Evolutionary conservation across 1,140 invertebrate species (phyloP).

Genomic region (Muscidifurax raptorellus): DNA sequence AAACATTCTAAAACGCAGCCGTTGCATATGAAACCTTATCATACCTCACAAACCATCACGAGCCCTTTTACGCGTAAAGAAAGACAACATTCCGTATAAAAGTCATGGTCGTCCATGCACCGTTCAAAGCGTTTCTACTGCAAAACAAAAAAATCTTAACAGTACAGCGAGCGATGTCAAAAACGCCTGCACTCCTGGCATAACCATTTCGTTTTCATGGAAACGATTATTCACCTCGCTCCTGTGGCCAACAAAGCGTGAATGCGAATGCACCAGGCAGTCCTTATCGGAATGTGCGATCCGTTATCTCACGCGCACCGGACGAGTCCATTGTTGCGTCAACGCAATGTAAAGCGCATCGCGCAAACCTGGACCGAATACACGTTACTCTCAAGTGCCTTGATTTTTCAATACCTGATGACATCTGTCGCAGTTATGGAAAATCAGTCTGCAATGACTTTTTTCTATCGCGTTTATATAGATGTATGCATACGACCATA

Average conservation of each 20-base stretch:
- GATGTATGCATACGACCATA: too few relatives aligned
- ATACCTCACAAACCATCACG: too few relatives aligned
- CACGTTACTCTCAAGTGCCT: not conserved
- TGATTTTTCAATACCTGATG: not conserved
- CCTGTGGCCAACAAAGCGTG: not conserved
- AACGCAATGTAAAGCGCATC: not conserved
- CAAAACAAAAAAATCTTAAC: not conserved
- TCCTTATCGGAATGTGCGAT: constrained; percentile 3
- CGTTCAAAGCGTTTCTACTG: not conserved
- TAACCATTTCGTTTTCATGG: constrained; percentile 16
- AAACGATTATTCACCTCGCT: constrained; percentile 36
- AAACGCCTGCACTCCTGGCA: not conserved
- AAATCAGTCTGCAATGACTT: not conserved
- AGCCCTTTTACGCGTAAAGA: too few relatives aligned
- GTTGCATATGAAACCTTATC: too few relatives aligned
- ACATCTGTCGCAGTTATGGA: not conserved
- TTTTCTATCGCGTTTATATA: too few relatives aligned
- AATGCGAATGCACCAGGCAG: not conserved
- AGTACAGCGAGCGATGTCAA: not conserved
- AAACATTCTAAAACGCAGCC: too few relatives aligned
- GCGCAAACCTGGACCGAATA: not conserved
- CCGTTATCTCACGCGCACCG: constrained; percentile 12
- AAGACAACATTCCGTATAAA: not conserved
- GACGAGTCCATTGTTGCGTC: constrained; percentile 5
- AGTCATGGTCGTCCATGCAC: too few relatives aligned